A percentile compares a stretch with the other conserved stretches of the same genome.
Conservation (phyloP, 1,140 invertebrate genomes). For the Drosophila cardini region DNA sequence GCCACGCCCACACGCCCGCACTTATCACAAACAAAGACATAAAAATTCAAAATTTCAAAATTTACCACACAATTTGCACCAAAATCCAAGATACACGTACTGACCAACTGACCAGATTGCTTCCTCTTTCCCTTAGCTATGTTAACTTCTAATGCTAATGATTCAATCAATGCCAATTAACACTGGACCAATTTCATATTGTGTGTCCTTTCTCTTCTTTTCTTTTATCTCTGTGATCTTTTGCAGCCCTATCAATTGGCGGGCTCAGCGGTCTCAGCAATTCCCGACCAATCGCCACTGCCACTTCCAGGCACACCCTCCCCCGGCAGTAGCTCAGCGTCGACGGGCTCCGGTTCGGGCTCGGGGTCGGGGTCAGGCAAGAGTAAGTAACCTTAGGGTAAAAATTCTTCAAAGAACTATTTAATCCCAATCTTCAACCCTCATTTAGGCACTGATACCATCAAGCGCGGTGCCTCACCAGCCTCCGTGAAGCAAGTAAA, state of each 20-base stretch:
- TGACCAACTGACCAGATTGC: slow-evolving; percentile 21
- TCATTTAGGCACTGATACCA: slow-evolving; percentile 81
- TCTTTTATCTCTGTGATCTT: slow-evolving; percentile 26
- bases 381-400: slow-evolving; percentile 62
- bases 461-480: slow-evolving; percentile 84
- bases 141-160: not conserved
- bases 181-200: slow-evolving; percentile 22
- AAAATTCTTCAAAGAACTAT: not conserved
- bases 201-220: slow-evolving; percentile 23
- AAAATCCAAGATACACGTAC: slow-evolving; percentile 26
- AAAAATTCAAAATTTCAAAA: slow-evolving; percentile 32
- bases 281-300: slow-evolving; percentile 85
- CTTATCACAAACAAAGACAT: not conserved
- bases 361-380: slow-evolving; percentile 81
- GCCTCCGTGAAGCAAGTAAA: slow-evolving; percentile 79
- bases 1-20: slow-evolving; percentile 28
- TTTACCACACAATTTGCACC: slow-evolving; percentile 30
- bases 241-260: slow-evolving; percentile 85
- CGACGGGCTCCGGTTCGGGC: slow-evolving; percentile 83
- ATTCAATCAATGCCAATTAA: slow-evolving; percentile 14
- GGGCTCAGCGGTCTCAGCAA: slow-evolving; percentile 85
- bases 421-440: too few relatives aligned
- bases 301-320: slow-evolving; percentile 85
- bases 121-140: slow-evolving; percentile 4
- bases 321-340: slow-evolving; percentile 85